A percentile compares a stretch with the other conserved stretches of the same genome.
phyloP scores from a whole-genome alignment of 2,113 vertebrate species.

The Notarius lentiginosus region DNA sequence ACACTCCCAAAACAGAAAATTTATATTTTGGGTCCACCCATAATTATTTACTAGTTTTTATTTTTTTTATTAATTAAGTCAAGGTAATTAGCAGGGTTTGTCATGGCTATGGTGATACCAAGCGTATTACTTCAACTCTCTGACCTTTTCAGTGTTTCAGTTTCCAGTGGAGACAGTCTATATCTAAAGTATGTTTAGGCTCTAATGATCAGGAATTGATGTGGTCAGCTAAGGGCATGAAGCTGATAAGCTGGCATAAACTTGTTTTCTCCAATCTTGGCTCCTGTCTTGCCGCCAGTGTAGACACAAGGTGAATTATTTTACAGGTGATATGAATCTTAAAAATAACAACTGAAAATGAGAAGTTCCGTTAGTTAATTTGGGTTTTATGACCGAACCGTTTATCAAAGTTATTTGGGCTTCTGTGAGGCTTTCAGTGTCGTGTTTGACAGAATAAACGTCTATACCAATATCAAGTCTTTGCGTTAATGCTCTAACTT shows the following conservation, averaged over 20 bases:
- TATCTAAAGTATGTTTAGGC: neutral
- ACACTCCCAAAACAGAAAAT: slow-evolving; percentile 16
- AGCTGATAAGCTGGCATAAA: neutral
- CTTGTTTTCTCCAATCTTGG: neutral
- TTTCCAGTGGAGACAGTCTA: neutral
- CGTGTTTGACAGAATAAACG: neutral
- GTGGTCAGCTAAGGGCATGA: neutral
- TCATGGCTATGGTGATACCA: neutral
- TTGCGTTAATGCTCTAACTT: neutral
- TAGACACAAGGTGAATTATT: neutral
- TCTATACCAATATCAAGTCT: neutral
- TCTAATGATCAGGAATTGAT: neutral
- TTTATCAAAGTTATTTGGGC: neutral
- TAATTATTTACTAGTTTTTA: neutral
- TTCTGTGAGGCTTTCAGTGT: neutral
- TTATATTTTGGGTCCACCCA: neutral
- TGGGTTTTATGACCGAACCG: neutral
- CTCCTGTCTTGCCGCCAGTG: neutral
- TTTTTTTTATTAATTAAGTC: neutral
- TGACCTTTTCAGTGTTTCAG: neutral
- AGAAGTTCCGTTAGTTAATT: neutral
- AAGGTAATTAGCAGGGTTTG: neutral
- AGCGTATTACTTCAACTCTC: neutral
- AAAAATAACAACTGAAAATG: neutral
- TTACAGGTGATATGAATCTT: neutral